Base-by-base conservation (phyloP, 1,140 invertebrate genomes). In the Apis cerana region DNA sequence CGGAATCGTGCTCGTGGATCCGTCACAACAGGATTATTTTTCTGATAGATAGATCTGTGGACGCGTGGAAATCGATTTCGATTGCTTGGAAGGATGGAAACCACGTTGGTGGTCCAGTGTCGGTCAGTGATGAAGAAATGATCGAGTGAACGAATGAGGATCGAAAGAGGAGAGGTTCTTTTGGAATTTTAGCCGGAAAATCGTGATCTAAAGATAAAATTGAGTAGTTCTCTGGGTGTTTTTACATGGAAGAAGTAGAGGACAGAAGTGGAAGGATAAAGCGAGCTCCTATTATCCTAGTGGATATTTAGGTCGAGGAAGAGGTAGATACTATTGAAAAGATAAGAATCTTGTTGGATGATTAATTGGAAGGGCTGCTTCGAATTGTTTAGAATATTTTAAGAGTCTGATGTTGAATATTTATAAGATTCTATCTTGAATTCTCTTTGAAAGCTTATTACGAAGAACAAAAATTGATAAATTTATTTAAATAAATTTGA, bases 1-100 rank as follows among this genome's bases (percentile, higher is more conserved):
- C 74, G 74, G 65, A 82, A 77, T 77, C 80, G 70, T 43, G 75
- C 75, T 12, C 65, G 65, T 48, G 13, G 50, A 65, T 27, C 17
- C 43, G 9, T 27, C 23, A 61, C 72, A 76, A 76, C 68, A 43
- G 58, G n/a, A 56, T 70, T 27, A 56, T 72, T 80, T 83, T 62
- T 83, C 76, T 52, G 61, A 83, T 76, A 76, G 23, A 33, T 33
- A 69, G 69, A 83, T 61, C 68, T 54, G 61, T 83, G 76, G 72
- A 79, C 68, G 68, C n/a, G n/a, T n/a, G n/a, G n/a, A n/a, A 83
- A 83, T 79, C 82, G 82, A 80, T 83, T 83, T 50, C 61, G 7
- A 50, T n/a, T n/a, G 56, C 68, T 13, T 27, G 33, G 43, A 61
- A 52, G 52, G 67, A 64, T 21, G 52, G 13, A 72, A 58, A 71